phyloP scores from a whole-genome alignment of 2,113 vertebrate genomes.

The Spea multiplicata region DNA sequence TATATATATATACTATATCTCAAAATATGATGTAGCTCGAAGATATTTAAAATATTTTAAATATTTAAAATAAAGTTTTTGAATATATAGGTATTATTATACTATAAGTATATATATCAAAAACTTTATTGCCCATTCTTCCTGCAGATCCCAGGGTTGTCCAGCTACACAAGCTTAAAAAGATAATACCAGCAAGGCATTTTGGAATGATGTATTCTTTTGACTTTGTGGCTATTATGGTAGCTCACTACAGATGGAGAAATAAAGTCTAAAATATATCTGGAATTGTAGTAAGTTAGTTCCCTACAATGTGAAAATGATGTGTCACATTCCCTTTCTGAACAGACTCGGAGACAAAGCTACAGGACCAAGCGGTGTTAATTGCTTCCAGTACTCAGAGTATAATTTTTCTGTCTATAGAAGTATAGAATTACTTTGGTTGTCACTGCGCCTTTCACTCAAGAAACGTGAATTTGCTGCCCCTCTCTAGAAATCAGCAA shows the following conservation, averaged over 20 bases:
- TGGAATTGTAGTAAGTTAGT: neutral
- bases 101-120: too few species aligned
- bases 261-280: constrained; percentile 12
- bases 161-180: too few species aligned
- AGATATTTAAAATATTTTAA: too few species aligned
- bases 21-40: too few species aligned
- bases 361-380: constrained; percentile 29
- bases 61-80: too few species aligned
- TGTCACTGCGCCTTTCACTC: neutral
- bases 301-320: constrained; percentile 32
- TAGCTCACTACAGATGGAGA: constrained; percentile 9
- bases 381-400: constrained; percentile 19
- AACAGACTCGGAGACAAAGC: constrained; percentile 20
- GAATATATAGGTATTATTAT: too few species aligned
- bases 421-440: neutral
- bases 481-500: constrained; percentile 7
- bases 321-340: constrained; percentile 14
- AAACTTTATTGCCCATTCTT: too few species aligned
- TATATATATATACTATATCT: too few species aligned
- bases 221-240: too few species aligned
- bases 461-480: neutral
- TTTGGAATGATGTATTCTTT: too few species aligned
- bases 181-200: too few species aligned
- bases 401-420: constrained; percentile 7
- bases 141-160: too few species aligned